Evolutionary conservation across 1,140 invertebrate species (phyloP), one percentile per base, ranked within the genome.

Genomic region (Magallana gigas): DNA sequence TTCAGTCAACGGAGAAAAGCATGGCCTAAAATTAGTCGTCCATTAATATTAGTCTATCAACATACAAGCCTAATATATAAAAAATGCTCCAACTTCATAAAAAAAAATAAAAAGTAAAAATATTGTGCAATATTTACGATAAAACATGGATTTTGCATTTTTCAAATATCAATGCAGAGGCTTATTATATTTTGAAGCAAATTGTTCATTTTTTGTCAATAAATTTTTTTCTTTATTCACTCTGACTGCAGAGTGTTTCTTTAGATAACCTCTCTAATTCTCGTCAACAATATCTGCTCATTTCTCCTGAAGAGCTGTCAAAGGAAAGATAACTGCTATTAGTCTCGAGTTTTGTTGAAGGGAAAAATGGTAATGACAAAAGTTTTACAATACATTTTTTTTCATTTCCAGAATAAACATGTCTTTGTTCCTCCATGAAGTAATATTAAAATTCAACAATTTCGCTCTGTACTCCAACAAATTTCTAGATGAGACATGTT

Each of bases 11-110:
- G 68, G 68, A 76, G 23, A 76, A 29, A 76, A 76, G 68, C 68
- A 76, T 83, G 48, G 85, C 93, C 93, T 94, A 94, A 89, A 94
- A 94, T 92, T 91, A 93, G 91, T 93, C 92, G 93, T 89, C 91
- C 87, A 94, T 93, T 92, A 92, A 91, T 93, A 90, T 90, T 83
- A 85, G 68, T 76, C 68, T 76, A 29, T 76, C 68, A 18, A 76
- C 14, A 76, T 57, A 57, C 16, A 18, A 23, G 14, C 23, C 56
- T 83, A 29, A 48, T 48, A 48, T 48, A 5, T 18, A 59, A 57
- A 83, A 83, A 59, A 11, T 29, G 8, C 56, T 29, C 23, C 56
- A 83, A 83, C 11, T 59, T 83, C 59, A 57, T 83, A 57, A 83
- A 23, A 29, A 18, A 29, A 29, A 18, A 29, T 18, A 71, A 8